phyloP scores from a whole-genome alignment of 2,797 vertebrate species.

The Heliangelus exortis region DNA sequence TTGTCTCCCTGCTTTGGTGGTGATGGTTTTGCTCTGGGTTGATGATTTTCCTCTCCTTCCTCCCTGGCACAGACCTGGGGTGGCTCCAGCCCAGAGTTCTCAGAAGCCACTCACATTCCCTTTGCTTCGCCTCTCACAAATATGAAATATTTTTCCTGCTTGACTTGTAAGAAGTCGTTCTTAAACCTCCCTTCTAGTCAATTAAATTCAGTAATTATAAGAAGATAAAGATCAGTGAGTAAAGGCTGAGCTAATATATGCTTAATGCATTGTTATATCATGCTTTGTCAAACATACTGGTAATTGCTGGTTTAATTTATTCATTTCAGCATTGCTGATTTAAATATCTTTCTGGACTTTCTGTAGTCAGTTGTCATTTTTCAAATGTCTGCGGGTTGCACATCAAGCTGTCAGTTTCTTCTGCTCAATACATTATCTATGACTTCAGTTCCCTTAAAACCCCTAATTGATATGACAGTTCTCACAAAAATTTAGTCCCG shows the following conservation, averaged over 20 bases:
- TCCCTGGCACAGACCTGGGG: neutral
- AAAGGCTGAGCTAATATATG: slow-evolving; percentile 51
- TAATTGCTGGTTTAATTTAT: slow-evolving; percentile 55
- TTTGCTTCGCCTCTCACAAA: neutral
- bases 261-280: slow-evolving; percentile 43
- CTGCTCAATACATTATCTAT: neutral
- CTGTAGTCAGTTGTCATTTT: slow-evolving; percentile 26
- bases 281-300: slow-evolving; percentile 38
- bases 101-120: neutral
- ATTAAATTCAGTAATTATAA: slow-evolving; percentile 63
- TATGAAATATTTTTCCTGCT: neutral
- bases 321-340: slow-evolving; percentile 10
- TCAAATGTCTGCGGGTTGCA: neutral
- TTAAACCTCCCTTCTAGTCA: slow-evolving; percentile 33
- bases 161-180: neutral
- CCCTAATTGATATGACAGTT: slow-evolving; percentile 59
- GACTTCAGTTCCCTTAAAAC: slow-evolving; percentile 38
- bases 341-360: slow-evolving; percentile 38
- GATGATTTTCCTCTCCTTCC: neutral
- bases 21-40: neutral
- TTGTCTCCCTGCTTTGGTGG: neutral
- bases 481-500: neutral
- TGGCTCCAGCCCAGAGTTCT: neutral
- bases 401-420: slow-evolving; percentile 29
- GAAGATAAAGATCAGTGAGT: slow-evolving; percentile 54